phyloP scores from a whole-genome alignment of 2,797 vertebrate species.

The Alca torda region DNA sequence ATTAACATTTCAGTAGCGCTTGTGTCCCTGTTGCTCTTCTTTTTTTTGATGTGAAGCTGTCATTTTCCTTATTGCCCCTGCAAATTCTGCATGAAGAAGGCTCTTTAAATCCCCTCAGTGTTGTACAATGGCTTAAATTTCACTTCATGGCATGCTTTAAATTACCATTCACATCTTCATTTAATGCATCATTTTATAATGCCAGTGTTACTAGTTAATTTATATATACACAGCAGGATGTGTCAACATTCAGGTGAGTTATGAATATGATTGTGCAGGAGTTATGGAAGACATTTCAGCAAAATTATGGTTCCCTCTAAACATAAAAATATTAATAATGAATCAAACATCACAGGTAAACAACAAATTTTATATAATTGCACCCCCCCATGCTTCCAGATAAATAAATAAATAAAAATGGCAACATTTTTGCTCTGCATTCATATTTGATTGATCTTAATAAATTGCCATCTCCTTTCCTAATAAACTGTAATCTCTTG shows the following conservation, averaged over 20 bases:
- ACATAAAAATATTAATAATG: conserved; percentile 70
- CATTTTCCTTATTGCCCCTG: conserved; percentile 57
- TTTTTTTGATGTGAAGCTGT: conserved; percentile 51
- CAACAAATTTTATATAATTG: conserved; percentile 56
- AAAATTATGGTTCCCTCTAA: conserved; percentile 66
- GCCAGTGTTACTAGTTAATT: conserved; percentile 69
- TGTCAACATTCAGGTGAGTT: conserved; percentile 73
- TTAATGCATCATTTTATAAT: conserved; percentile 73
- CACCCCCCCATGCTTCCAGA: neutral
- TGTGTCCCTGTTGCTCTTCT: conserved; percentile 30
- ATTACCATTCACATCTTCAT: conserved; percentile 68
- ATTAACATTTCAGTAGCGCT: conserved; percentile 55
- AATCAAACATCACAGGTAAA: conserved; percentile 69
- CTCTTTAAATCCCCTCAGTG: conserved; percentile 40
- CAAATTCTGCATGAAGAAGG: conserved; percentile 38
- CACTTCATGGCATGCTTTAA: conserved; percentile 67
- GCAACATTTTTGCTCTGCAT: conserved; percentile 21
- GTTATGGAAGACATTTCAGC: conserved; percentile 66
- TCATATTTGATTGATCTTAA: conserved; percentile 67
- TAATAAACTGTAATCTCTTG: conserved; percentile 73
- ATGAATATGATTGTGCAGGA: conserved; percentile 61
- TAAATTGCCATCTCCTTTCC: conserved; percentile 68
- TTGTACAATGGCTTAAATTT: conserved; percentile 68
- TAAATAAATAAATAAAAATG: conserved; percentile 57
- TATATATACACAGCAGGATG: conserved; percentile 62